phyloP scores from a whole-genome alignment of 2,797 vertebrate genomes.

The Pipistrellus kuhlii region DNA sequence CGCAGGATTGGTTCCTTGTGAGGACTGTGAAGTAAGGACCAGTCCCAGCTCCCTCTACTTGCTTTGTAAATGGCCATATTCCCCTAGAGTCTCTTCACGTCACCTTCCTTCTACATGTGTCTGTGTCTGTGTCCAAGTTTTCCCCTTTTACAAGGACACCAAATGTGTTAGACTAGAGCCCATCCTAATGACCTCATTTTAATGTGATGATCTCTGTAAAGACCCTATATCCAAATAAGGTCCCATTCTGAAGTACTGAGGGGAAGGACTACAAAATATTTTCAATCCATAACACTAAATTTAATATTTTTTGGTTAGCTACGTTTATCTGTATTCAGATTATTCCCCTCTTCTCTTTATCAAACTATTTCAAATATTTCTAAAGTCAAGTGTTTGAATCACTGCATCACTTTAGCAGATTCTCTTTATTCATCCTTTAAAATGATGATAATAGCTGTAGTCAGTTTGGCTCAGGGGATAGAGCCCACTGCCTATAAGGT shows the following conservation, averaged over 20 bases:
- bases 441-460: neutral
- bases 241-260: neutral
- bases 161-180: neutral
- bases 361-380: neutral
- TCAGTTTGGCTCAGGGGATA: too few species aligned
- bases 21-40: neutral
- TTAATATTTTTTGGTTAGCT: neutral
- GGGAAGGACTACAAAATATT: neutral
- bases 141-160: neutral
- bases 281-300: neutral
- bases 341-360: neutral
- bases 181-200: neutral
- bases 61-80: neutral
- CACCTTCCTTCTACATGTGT: fast-evolving
- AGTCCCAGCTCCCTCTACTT: neutral
- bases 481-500: too few species aligned
- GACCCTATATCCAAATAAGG: neutral
- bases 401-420: neutral
- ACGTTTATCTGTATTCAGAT: neutral
- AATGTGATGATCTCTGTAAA: neutral
- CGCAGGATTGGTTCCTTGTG: neutral
- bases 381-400: neutral
- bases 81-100: neutral
- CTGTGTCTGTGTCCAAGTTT: neutral
- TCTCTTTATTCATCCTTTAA: neutral